Conservation (phyloP, 2,113 vertebrate species). For the Mesitornis unicolor region DNA sequence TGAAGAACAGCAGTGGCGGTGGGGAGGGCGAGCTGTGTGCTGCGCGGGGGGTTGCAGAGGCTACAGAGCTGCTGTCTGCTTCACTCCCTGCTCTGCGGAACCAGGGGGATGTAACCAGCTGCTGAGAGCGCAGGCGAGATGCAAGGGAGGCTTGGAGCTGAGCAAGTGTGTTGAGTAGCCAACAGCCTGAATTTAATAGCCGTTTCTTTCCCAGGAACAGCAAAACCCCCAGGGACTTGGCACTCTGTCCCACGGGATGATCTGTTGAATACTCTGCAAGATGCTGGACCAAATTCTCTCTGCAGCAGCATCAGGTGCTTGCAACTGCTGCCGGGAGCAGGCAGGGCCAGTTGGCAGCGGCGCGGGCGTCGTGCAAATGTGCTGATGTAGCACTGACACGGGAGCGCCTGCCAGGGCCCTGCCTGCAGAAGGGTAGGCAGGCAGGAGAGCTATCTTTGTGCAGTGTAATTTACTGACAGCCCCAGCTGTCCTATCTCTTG, state of each 20-base stretch:
- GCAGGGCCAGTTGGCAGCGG: background rate
- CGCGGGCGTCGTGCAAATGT: background rate
- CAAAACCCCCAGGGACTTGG: background rate
- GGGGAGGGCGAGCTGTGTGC: background rate
- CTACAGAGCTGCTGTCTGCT: background rate
- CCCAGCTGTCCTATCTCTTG: constrained; percentile 1
- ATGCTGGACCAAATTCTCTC: background rate
- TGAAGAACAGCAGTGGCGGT: accelerated
- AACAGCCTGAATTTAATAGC: background rate
- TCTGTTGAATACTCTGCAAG: background rate
- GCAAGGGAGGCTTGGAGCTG: background rate
- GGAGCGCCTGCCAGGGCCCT: background rate
- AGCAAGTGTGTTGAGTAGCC: background rate
- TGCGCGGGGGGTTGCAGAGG: background rate
- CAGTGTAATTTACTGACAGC: background rate
- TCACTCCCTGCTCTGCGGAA: background rate
- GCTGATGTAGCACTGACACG: constrained; percentile 6
- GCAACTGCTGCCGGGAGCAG: background rate
- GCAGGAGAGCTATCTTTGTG: background rate
- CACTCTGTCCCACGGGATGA: background rate
- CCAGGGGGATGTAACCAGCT: background rate
- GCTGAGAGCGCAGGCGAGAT: background rate
- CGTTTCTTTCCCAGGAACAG: background rate
- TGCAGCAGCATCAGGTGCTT: constrained; percentile 8
- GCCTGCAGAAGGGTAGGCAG: background rate